These are phyloP conservation scores for Bombus ignitus DNA, from an alignment of 1,140 invertebrate genomes.

Conservation along the genomic window DNA sequence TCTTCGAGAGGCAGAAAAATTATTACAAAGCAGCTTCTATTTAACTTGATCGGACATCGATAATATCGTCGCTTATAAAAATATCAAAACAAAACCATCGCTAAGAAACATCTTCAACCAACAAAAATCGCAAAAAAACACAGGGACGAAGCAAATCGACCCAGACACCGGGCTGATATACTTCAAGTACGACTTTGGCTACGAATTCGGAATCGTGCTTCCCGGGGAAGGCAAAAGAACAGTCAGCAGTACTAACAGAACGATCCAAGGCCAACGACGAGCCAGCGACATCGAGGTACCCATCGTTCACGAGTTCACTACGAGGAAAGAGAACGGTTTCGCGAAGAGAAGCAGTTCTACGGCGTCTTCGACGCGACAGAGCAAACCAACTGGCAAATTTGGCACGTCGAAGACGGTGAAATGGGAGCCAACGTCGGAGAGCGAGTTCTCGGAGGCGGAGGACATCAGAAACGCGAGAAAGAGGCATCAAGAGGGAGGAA, in stretches of 20 bases:
- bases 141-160: slow-evolving; percentile 90
- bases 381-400: slow-evolving; percentile 76
- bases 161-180: slow-evolving; percentile 90
- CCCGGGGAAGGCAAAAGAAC: slow-evolving; percentile 86
- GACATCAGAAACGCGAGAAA: slow-evolving; percentile 79
- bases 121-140: neutral
- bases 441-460: slow-evolving; percentile 85
- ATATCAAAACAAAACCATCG: neutral
- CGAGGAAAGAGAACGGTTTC: slow-evolving; percentile 74
- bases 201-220: slow-evolving; percentile 90
- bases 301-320: slow-evolving; percentile 85
- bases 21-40: neutral
- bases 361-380: slow-evolving; percentile 7
- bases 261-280: slow-evolving; percentile 82
- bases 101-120: neutral
- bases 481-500: slow-evolving; percentile 56
- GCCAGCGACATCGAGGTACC: slow-evolving; percentile 85
- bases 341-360: slow-evolving; percentile 44
- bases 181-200: slow-evolving; percentile 93
- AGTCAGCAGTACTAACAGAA: slow-evolving; percentile 80
- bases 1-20: neutral
- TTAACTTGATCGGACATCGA: neutral
- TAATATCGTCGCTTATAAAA: neutral
- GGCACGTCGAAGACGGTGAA: slow-evolving; percentile 83
- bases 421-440: slow-evolving; percentile 86